A percentile compares a stretch with the other conserved stretches of the same genome.
Conservation (phyloP, 2,888 invertebrate genomes). For the Pegoplata infirma region DNA sequence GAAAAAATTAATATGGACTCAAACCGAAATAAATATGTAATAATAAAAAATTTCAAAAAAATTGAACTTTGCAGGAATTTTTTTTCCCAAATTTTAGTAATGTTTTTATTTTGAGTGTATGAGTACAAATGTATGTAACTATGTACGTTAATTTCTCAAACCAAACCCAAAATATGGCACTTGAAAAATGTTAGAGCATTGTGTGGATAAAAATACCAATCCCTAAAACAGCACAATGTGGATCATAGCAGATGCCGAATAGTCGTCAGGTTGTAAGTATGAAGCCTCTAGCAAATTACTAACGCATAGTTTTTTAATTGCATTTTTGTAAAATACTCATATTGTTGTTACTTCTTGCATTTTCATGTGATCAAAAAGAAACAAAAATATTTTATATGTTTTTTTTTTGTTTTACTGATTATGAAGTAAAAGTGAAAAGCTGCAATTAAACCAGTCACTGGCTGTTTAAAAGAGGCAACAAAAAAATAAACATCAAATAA, state of each 20-base stretch:
- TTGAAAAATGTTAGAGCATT: slow-evolving; percentile 7
- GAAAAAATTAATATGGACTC: no score
- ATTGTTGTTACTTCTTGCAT: background rate
- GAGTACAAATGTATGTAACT: no score
- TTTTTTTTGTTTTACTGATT: background rate
- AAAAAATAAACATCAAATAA: slow-evolving; percentile 27
- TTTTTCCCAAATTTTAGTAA: no score
- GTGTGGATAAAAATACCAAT: slow-evolving; percentile 29
- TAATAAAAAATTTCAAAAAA: no score
- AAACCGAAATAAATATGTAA: no score
- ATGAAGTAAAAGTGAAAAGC: slow-evolving; percentile 73
- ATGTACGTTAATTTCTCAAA: no score
- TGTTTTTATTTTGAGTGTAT: no score
- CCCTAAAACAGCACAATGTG: slow-evolving; percentile 43
- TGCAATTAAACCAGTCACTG: slow-evolving; percentile 75
- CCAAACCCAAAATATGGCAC: slow-evolving; percentile 29
- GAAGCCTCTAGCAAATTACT: slow-evolving; percentile 40
- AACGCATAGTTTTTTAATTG: slow-evolving; percentile 48
- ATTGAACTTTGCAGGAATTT: no score
- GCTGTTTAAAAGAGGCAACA: slow-evolving; percentile 19
- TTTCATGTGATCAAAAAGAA: background rate
- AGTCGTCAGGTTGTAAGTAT: no score
- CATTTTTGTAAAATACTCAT: slow-evolving; percentile 32
- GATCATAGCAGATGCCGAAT: slow-evolving; percentile 40
- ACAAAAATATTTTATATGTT: background rate